phyloP scores from a whole-genome alignment of 1,140 invertebrate genomes.

The Drosophila persimilis region DNA sequence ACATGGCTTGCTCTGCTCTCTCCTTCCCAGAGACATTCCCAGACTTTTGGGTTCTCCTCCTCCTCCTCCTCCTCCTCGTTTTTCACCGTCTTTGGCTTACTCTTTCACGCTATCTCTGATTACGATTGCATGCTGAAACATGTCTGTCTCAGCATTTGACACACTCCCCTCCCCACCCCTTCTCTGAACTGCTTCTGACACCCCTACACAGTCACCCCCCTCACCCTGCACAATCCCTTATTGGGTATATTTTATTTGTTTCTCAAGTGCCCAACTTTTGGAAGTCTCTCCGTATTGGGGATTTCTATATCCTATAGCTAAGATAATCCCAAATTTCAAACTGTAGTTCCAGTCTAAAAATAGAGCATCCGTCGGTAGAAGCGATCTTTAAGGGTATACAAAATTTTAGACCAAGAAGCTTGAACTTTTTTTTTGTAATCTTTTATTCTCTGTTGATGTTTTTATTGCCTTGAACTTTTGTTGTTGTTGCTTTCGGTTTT shows the following conservation, averaged over 20 bases:
- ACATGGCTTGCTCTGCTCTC: slow-evolving; percentile 29
- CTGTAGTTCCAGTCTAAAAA: too few relatives aligned
- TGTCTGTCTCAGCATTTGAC: slow-evolving; percentile 29
- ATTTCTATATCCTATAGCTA: too few relatives aligned
- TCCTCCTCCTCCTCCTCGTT: not conserved
- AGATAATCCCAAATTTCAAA: too few relatives aligned
- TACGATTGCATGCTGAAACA: slow-evolving; percentile 36
- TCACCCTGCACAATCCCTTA: not conserved
- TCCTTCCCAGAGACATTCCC: slow-evolving; percentile 22
- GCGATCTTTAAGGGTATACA: too few relatives aligned
- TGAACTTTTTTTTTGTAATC: too few relatives aligned
- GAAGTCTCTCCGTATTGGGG: too few relatives aligned
- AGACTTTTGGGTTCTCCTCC: slow-evolving; percentile 12
- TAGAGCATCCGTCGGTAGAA: too few relatives aligned
- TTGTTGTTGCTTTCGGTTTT: not conserved
- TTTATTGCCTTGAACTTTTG: not conserved
- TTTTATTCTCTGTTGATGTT: slow-evolving; percentile 48
- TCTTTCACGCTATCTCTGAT: slow-evolving; percentile 22
- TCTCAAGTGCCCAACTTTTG: too few relatives aligned
- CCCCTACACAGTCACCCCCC: not conserved
- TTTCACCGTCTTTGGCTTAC: not conserved
- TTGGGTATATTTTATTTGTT: not conserved
- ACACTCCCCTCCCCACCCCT: too few relatives aligned
- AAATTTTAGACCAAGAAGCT: too few relatives aligned
- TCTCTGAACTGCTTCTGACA: not conserved